These are phyloP conservation scores for Pholis gunnellus DNA, from an alignment of 2,113 vertebrate genomes.

Conservation along the genomic window DNA sequence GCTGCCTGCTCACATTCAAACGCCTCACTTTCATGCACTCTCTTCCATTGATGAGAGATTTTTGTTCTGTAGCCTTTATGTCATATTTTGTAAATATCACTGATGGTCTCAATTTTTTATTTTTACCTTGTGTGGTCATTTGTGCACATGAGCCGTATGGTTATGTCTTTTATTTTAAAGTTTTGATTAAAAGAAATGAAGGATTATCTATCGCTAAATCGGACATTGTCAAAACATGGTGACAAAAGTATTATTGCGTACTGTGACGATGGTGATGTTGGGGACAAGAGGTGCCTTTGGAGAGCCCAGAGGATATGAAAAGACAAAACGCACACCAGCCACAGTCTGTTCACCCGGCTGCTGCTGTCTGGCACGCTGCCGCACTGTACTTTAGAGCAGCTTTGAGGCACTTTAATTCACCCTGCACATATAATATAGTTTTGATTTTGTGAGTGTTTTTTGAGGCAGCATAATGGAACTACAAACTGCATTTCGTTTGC, in stretches of 20 bases:
- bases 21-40: neutral
- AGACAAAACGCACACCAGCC: neutral
- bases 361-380: neutral
- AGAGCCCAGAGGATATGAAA: neutral
- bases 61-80: neutral
- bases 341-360: neutral
- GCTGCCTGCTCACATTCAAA: slow-evolving; percentile 7
- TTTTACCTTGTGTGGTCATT: neutral
- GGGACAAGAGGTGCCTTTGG: neutral
- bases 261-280: neutral
- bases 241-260: neutral
- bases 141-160: neutral
- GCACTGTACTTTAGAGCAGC: neutral
- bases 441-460: neutral
- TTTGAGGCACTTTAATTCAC: neutral
- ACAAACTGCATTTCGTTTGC: neutral
- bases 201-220: neutral
- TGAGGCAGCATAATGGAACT: neutral
- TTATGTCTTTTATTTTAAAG: neutral
- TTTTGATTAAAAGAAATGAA: neutral
- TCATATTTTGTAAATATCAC: neutral
- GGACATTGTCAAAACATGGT: neutral
- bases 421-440: neutral
- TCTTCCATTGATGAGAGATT: neutral
- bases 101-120: neutral